A percentile compares a stretch with the other conserved stretches of the same genome.
Evolutionary conservation across 2,888 invertebrate species (phyloP).

Genomic region (Cheilosia vulpina): DNA sequence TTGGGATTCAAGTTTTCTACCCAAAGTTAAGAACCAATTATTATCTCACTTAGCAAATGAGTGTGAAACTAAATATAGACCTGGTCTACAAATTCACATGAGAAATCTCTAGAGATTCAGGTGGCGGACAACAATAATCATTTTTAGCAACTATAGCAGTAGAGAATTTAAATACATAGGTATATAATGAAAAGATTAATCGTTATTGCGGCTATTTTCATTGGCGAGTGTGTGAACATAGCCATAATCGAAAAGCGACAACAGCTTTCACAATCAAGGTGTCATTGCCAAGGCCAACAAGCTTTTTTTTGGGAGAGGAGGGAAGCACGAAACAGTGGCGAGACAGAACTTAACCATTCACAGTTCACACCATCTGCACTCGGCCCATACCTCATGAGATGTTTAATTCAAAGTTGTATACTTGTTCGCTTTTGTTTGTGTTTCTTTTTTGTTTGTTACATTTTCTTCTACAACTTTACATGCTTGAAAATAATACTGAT

Average conservation of each 20-base stretch:
- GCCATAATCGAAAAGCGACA: conserved; percentile 63
- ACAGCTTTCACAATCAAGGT: conserved; percentile 74
- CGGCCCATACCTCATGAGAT: conserved; percentile 31
- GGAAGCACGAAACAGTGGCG: conserved; percentile 39
- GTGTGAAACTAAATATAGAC: conserved; percentile 23
- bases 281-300: conserved; percentile 75
- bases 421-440: conserved; percentile 10
- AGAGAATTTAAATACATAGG: conserved; percentile 21
- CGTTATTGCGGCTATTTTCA: conserved; percentile 49
- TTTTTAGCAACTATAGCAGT: neutral
- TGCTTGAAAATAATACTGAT: conserved; percentile 20
- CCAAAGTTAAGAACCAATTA: conserved; percentile 37
- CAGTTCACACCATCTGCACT: conserved; percentile 56
- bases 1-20: neutral
- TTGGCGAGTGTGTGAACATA: conserved; percentile 66
- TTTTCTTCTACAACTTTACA: conserved; percentile 14
- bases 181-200: conserved; percentile 25
- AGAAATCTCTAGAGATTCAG: conserved; percentile 30
- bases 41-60: conserved; percentile 44
- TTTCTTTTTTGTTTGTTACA: neutral
- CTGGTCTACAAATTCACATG: conserved; percentile 5
- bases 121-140: conserved; percentile 3
- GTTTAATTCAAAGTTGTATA: conserved; percentile 48
- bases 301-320: conserved; percentile 61
- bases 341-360: conserved; percentile 61